These are phyloP conservation scores for Coluber constrictor DNA, from an alignment of 2,797 vertebrate species.

Conservation along the genomic window DNA sequence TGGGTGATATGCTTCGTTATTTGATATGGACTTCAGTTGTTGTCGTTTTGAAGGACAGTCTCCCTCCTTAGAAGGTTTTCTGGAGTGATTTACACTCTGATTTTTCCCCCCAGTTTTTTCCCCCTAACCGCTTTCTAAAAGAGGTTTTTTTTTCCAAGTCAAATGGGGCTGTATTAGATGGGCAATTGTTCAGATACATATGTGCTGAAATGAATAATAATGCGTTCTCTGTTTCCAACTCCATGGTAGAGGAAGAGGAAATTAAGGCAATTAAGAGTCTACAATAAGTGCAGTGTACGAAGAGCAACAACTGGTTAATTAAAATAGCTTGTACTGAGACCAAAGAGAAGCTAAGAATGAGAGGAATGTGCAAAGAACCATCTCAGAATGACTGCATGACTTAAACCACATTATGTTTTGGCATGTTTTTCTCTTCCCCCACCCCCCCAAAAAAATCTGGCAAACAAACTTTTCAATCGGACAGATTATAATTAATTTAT, in stretches of 20 bases:
- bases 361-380: slow-evolving; percentile 14
- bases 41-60: background rate
- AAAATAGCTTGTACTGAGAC: slow-evolving; percentile 41
- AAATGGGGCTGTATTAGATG: background rate
- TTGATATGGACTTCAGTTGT: background rate
- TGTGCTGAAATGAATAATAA: background rate
- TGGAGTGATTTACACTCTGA: background rate
- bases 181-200: background rate
- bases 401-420: background rate
- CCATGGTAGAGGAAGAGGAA: background rate
- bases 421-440: background rate
- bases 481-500: slow-evolving; percentile 4
- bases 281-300: background rate
- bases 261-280: background rate
- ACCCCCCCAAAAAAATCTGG: background rate
- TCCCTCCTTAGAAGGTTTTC: background rate
- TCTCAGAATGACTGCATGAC: slow-evolving; percentile 8
- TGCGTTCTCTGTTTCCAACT: background rate
- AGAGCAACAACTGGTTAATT: slow-evolving; percentile 37
- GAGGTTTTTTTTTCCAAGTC: background rate
- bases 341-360: slow-evolving; percentile 14
- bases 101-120: background rate
- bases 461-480: background rate
- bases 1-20: background rate
- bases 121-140: background rate